Conservation (phyloP, 2,113 vertebrate species). For the Anser brachyrhynchus region DNA sequence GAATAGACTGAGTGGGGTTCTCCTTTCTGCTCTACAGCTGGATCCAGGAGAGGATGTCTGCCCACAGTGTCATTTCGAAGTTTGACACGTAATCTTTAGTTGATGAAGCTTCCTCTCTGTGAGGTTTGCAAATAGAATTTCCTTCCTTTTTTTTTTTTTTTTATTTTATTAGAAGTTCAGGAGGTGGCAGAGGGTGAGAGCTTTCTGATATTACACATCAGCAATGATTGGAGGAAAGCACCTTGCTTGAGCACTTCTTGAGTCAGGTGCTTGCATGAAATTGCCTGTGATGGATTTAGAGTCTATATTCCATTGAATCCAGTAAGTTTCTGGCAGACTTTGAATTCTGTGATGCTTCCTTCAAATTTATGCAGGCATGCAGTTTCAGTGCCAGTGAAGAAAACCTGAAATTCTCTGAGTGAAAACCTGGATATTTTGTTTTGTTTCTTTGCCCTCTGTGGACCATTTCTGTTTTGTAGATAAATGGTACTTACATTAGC, state of each 20-base stretch:
- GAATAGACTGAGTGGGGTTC: not conserved
- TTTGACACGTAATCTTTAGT: not conserved
- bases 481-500: not conserved
- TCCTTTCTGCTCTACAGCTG: not conserved
- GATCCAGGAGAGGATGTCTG: not conserved
- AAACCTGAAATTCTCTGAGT: not conserved
- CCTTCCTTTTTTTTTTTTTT: not conserved
- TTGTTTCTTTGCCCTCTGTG: not conserved
- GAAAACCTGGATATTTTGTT: not conserved
- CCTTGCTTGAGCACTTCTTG: not conserved
- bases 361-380: not conserved
- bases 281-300: not conserved
- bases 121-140: not conserved
- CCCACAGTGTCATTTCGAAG: not conserved
- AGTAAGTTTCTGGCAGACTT: not conserved
- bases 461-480: not conserved
- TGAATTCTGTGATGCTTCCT: not conserved
- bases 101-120: not conserved
- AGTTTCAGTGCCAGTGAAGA: not conserved
- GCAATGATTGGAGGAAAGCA: not conserved
- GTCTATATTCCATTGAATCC: not conserved
- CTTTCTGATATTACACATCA: not conserved
- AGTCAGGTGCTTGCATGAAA: not conserved
- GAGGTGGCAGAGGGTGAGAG: not conserved
- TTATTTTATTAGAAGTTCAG: not conserved